Conservation (phyloP, 2,797 vertebrate species). For the Enteromius mattozi region DNA sequence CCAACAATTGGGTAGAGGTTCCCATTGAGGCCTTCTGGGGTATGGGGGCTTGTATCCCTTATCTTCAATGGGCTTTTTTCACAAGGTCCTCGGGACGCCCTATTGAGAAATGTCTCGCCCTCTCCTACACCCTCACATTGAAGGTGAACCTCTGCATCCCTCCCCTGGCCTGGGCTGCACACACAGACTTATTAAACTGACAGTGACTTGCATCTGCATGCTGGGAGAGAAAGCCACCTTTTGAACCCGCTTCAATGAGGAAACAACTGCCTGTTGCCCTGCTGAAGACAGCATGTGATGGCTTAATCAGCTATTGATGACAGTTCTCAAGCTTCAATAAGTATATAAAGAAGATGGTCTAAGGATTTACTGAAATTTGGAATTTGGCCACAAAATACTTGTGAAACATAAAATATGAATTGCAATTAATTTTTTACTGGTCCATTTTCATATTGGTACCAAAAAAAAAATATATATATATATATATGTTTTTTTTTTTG, state of each 20-base stretch:
- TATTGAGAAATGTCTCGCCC: constrained; percentile 55
- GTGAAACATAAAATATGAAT: too few relatives aligned
- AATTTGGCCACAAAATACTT: background rate
- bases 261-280: constrained; percentile 50
- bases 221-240: constrained; percentile 66
- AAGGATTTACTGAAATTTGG: background rate
- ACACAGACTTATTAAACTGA: constrained; percentile 64
- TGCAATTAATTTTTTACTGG: background rate
- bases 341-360: background rate
- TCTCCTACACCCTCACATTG: constrained; percentile 47
- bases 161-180: constrained; percentile 35
- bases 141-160: constrained; percentile 58
- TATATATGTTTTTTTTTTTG: background rate
- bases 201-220: constrained; percentile 56
- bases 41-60: constrained; percentile 48
- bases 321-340: constrained; percentile 4
- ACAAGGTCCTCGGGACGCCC: constrained; percentile 51
- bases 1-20: constrained; percentile 75
- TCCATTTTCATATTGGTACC: background rate
- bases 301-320: constrained; percentile 54
- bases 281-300: constrained; percentile 43
- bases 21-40: constrained; percentile 71
- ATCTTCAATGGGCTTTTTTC: constrained; percentile 58
- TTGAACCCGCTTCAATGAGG: constrained; percentile 61
- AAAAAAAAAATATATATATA: too few relatives aligned